Conservation (phyloP, 2,888 invertebrate species). For the Andrena chrysosceles region DNA sequence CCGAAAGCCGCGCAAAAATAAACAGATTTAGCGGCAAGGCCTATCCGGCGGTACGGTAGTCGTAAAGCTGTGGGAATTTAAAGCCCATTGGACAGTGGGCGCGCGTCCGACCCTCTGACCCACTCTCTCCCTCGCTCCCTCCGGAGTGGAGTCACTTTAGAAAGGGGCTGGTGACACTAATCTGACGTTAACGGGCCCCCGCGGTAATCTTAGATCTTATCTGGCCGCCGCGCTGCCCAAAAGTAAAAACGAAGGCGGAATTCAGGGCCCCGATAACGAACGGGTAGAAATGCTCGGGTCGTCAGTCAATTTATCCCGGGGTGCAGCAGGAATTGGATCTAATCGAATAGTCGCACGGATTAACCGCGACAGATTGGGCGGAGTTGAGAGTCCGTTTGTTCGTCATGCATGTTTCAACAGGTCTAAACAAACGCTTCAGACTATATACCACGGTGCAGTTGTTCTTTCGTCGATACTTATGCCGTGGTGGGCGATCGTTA, state of each 20-base stretch:
- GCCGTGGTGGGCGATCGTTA: constrained; percentile 27
- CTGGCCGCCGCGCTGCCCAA: constrained; percentile 45
- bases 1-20: constrained; percentile 75
- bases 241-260: constrained; percentile 19
- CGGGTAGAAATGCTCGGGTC: neutral
- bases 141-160: constrained; percentile 57
- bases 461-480: constrained; percentile 37
- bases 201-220: constrained; percentile 73
- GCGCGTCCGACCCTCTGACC: constrained; percentile 78
- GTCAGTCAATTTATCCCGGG: constrained; percentile 13
- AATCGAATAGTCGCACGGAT: constrained; percentile 29
- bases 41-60: constrained; percentile 54
- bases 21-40: constrained; percentile 76
- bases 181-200: constrained; percentile 75
- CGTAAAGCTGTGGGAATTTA: constrained; percentile 62
- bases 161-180: constrained; percentile 79
- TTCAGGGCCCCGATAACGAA: constrained; percentile 25
- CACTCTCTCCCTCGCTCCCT: constrained; percentile 65
- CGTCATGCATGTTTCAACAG: constrained; percentile 30
- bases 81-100: constrained; percentile 72
- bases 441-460: constrained; percentile 1
- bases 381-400: constrained; percentile 29
- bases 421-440: constrained; percentile 19
- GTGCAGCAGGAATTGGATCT: neutral
- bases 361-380: constrained; percentile 5